Base-by-base conservation (phyloP, 2,888 invertebrate species). In the Timema podura region DNA sequence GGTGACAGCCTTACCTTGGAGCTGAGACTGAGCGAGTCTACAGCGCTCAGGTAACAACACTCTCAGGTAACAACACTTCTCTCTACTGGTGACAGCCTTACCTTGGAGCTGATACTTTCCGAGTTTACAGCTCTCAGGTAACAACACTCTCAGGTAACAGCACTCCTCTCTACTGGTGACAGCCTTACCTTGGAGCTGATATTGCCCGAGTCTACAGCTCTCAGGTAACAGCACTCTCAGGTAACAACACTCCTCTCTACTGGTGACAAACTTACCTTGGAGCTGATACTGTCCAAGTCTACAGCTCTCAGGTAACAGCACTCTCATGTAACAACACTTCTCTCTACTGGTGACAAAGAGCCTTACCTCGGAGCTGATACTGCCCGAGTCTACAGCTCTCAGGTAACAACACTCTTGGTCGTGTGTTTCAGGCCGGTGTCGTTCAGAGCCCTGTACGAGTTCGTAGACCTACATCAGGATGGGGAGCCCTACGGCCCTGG, bases 71-170 rank as follows among this genome's bases (percentile, higher is more conserved):
- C n/a, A 51, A n/a, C 51, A 51, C 51, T 91, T 79, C 85, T 94
- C 13, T 93, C 93, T 5, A 88, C 91, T 74, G 91, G 91, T 70
- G 92, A 90, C 80, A 90, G 90, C 68, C 85, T 93, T 76, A 93
- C 92, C 16, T 83, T 93, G 75, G 93, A 93, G 80, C 82, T 94
- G 76, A 88, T 89, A 77, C 84, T 92, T 77, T 87, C 90, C 13
- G 92, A 95, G 80, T 92, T 93, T 57, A 93, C 95, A 0, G 92
- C 92, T 57, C 85, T 95, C 71, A 91, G 92, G 93, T 90, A 81
- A 49, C 16, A 30, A 10, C 30, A 15, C 61, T 11, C 49, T 9
- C 49, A 10, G 49, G 10, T 49, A 10, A 49, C 11, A 49, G 49
- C 49, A 49, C 51, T 91, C 79, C 85, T 94, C 13, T 93, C 93